phyloP scores from a whole-genome alignment of 1,140 invertebrate genomes.

The Apocrypta bakeri region DNA sequence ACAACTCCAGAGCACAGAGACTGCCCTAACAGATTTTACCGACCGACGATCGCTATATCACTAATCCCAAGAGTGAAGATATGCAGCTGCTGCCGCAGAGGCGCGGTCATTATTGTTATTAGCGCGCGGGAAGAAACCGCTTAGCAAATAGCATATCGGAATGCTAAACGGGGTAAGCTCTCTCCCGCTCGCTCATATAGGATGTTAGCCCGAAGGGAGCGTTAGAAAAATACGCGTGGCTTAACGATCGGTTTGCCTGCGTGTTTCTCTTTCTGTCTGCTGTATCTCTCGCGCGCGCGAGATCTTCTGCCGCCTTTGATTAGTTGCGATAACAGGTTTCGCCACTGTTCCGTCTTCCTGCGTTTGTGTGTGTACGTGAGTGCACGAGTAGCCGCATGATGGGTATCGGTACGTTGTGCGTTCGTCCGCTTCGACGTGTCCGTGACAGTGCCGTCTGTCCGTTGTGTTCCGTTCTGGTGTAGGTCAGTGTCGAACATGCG shows the following conservation, averaged over 20 bases:
- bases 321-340: constrained; percentile 46
- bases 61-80: not conserved
- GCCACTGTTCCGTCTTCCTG: not conserved
- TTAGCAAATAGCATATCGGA: not conserved
- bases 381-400: too few relatives aligned
- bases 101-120: constrained; percentile 14
- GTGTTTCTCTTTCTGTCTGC: constrained; percentile 15
- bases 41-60: not conserved
- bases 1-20: not conserved
- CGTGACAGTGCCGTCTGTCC: not conserved
- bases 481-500: not conserved
- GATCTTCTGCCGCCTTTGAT: constrained; percentile 38
- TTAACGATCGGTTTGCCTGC: constrained; percentile 32
- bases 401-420: not conserved
- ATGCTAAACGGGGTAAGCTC: not conserved
- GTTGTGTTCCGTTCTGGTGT: not conserved
- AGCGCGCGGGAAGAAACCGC: constrained; percentile 2
- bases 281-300: not conserved
- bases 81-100: not conserved
- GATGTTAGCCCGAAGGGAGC: not conserved
- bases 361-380: not conserved
- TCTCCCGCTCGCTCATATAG: too few relatives aligned
- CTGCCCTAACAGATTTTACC: not conserved
- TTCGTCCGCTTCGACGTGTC: not conserved
- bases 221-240: not conserved